Base-by-base conservation (phyloP, 1,140 invertebrate species). In the Diachasmimorpha longicaudata region DNA sequence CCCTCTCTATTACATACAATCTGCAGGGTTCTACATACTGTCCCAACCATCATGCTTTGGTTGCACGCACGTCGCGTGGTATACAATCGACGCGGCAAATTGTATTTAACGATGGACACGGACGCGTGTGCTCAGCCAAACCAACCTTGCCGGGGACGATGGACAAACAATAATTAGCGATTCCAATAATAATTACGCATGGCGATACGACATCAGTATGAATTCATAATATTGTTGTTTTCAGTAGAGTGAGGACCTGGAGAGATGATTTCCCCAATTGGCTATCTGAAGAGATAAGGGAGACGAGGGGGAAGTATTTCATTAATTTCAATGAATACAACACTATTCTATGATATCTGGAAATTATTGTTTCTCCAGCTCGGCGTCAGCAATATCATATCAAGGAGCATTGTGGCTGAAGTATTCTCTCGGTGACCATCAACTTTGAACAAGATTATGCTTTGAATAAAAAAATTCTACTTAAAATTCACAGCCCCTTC, bases 121-220 rank as follows among this genome's bases (percentile, higher is more conserved):
- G n/a, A 71, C 67, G 67, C 67, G 36, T 77, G 42, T 52, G 36
- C 39, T 63, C 31, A 66, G 14, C 39, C 55, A 66, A 25, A 23
- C 52, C 55, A 66, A 25, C 31, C 52, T 19, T 21, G 0, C 16
- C 55, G 0, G n/a, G 10, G 11, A 19, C 36, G 36, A 36, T 25
- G 44, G 46, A 76, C 82, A 82, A 82, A 84, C 81, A 80, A 80
- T 75, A 83, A 84, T 84, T 83, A 81, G 77, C 69, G 77, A 84
- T 81, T 81, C 77, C 77, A 76, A 80, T 82, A 83, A 83, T 81
- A 80, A 82, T 83, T 79, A 82, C 74, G 77, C 78, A 69, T 21
- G 23, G 52, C 79, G 77, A 80, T 83, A 55, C 80, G 76, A 79
- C 78, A 81, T 81, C 76, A 81, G 81, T 82, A 81, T 80, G 81